Percentiles rank a stretch among this genome's conserved stretches.
These are phyloP conservation scores for Platysternon megacephalum DNA, from an alignment of 2,113 vertebrate genomes.

Conservation along the genomic window DNA sequence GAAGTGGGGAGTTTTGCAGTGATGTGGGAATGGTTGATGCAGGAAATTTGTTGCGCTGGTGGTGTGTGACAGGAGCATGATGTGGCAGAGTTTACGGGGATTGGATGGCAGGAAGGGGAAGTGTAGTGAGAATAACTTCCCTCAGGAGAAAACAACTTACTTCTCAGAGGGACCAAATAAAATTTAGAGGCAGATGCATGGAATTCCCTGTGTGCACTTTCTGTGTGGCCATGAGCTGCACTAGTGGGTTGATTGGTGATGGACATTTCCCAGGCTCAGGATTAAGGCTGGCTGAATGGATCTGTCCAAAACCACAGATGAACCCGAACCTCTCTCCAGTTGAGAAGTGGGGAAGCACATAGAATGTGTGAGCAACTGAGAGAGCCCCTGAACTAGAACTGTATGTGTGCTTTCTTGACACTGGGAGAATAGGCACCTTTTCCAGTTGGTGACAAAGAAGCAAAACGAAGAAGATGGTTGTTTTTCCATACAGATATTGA, in stretches of 20 bases:
- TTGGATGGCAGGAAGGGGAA: neutral
- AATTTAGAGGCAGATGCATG: rapidly evolving
- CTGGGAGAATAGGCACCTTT: neutral
- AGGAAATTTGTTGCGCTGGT: neutral
- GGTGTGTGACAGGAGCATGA: neutral
- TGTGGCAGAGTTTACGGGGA: neutral
- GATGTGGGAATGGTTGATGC: neutral
- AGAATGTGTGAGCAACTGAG: neutral
- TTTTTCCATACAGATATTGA: neutral
- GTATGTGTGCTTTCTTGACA: neutral
- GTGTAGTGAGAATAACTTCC: neutral
- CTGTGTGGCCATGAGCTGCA: neutral
- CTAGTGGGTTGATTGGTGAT: rapidly evolving
- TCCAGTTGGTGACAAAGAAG: neutral
- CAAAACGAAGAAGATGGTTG: neutral
- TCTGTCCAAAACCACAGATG: neutral
- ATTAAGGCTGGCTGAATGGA: neutral
- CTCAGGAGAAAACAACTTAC: rapidly evolving
- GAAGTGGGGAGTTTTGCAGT: neutral
- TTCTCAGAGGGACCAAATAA: rapidly evolving
- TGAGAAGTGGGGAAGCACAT: neutral
- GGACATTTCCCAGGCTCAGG: neutral
- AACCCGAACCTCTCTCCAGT: neutral
- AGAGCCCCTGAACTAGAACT: rapidly evolving
- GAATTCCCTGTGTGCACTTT: neutral